Base-by-base conservation (phyloP, 2,797 vertebrate genomes). In the Onychomys leucogaster region DNA sequence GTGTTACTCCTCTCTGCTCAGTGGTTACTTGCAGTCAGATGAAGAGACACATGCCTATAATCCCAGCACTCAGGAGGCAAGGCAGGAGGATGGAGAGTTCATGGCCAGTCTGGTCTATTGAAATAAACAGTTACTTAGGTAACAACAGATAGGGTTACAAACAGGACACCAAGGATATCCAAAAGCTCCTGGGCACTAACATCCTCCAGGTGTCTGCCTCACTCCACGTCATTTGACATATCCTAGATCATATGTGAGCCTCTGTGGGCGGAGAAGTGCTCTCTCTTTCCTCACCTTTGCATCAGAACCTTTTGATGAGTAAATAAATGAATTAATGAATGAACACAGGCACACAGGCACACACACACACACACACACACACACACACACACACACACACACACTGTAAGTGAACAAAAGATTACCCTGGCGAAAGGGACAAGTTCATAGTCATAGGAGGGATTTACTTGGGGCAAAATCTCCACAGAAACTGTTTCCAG, bases 221-320 rank as follows among this genome's bases (percentile, higher is more conserved):
- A 57, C 5, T 16, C 27, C 29, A 7, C 8, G 27, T 6, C 46
- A 37, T 17, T 21, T 11, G 34, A n/a, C 77, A 41, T 5, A 55
- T 7, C 23, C 13, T 21, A 19, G 57, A 14, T 23, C 61, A 12
- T 17, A 34, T 19, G 49, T 12, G 63, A 9, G 23, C 5, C 17
- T 75, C 84, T 17, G 65, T n/a, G 17, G 0, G 1, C 8, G 7
- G 43, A 7, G 2, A 43, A 0, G 5, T 6, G 23, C 37, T 65
- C n/a, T n/a, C 29, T 43, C 8, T 21, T 14, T 43, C 32, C 29
- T 34, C 78, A 75, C 12, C 27, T 87, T n/a, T 37, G 19, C 37
- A 61, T 4, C 43, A 65, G 69, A 92, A 59, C 17, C 80, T n/a
- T 85, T 37, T 82, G 43, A 13, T 32, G 63, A 21, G n/a, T 46